Evolutionary conservation across 2,888 invertebrate species (phyloP).

Genomic region (Thyatira batis): DNA sequence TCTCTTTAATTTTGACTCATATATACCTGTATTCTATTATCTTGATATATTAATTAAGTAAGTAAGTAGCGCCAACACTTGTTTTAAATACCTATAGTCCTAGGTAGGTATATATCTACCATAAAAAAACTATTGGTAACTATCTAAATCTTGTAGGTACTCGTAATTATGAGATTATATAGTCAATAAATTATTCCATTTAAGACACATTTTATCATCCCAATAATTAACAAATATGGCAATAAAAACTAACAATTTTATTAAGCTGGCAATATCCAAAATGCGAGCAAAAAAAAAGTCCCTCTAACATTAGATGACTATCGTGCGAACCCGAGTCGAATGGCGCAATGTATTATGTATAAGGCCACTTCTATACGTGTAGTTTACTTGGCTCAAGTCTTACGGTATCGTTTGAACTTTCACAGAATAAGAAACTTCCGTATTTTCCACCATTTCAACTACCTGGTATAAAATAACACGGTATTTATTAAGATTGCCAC

Average conservation of each 20-base stretch:
- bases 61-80: too few species aligned
- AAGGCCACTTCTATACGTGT: constrained; percentile 28
- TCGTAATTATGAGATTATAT: too few species aligned
- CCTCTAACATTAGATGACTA: constrained; percentile 9
- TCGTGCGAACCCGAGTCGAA: constrained; percentile 26
- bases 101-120: too few species aligned
- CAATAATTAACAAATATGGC: too few species aligned
- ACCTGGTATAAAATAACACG: neutral
- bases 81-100: too few species aligned
- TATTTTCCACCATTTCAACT: neutral
- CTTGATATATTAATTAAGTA: too few species aligned
- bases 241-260: neutral
- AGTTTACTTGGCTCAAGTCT: constrained; percentile 8
- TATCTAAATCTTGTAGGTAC: too few species aligned
- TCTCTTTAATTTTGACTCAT: too few species aligned
- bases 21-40: too few species aligned
- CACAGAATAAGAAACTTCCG: neutral
- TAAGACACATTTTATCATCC: too few species aligned
- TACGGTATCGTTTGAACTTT: constrained; percentile 6
- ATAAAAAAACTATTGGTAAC: too few species aligned
- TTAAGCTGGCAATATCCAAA: neutral
- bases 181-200: too few species aligned
- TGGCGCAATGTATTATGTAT: constrained; percentile 36
- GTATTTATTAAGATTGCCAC: constrained; percentile 1
- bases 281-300: neutral